phyloP scores from a whole-genome alignment of 2,797 vertebrate genomes.

The Pseudocheirus occidentalis region DNA sequence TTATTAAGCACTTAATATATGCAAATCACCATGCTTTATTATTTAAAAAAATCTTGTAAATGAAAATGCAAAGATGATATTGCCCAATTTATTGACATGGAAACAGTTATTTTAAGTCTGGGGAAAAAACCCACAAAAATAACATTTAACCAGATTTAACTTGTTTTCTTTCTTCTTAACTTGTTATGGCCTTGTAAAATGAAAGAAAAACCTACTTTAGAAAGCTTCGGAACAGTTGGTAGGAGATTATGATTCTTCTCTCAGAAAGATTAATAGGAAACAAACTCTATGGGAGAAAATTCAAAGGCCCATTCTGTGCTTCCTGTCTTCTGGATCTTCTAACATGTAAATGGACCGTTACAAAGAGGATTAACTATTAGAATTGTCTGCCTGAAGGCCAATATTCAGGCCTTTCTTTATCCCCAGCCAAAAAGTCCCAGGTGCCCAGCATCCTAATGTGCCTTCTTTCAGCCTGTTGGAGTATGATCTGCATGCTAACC shows the following conservation, averaged over 20 bases:
- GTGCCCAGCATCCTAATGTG: constrained; percentile 89
- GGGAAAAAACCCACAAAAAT: constrained; percentile 1
- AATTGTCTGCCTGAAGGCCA: constrained; percentile 83
- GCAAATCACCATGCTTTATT: neutral
- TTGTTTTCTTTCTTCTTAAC: constrained; percentile 62
- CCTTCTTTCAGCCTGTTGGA: constrained; percentile 78
- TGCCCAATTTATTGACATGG: constrained; percentile 8
- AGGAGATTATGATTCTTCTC: constrained; percentile 77
- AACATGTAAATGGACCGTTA: constrained; percentile 86
- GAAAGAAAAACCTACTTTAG: constrained; percentile 59
- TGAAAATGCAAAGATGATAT: constrained; percentile 16
- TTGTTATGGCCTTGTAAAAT: constrained; percentile 59
- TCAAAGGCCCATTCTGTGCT: constrained; percentile 85
- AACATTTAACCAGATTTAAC: constrained; percentile 51
- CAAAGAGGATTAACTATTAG: constrained; percentile 88
- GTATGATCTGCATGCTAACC: constrained; percentile 86
- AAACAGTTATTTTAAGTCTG: constrained; percentile 64
- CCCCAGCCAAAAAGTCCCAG: constrained; percentile 74
- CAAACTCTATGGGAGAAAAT: constrained; percentile 79
- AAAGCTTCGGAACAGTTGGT: constrained; percentile 69
- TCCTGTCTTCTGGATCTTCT: constrained; percentile 89
- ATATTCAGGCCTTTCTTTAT: constrained; percentile 82
- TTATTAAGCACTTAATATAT: neutral
- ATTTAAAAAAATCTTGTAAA: neutral
- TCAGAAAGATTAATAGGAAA: constrained; percentile 81